Evolutionary conservation across 2,113 vertebrate species (phyloP).

Genomic region (Strix aluco): DNA sequence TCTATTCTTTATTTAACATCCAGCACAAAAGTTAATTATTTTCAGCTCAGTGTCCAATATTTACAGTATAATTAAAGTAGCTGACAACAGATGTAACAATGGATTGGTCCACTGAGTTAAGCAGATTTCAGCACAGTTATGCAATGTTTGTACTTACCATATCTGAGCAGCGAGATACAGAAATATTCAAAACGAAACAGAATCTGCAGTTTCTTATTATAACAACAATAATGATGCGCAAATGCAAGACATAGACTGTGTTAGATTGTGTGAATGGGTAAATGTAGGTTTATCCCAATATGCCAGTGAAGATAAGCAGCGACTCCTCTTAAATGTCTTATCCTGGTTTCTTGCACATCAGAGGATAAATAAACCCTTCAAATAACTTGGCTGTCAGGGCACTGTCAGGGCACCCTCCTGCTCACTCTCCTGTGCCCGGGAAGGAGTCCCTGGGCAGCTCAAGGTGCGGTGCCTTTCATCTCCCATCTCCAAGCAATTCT

Average conservation of each 20-base stretch:
- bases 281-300: neutral
- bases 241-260: neutral
- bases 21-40: neutral
- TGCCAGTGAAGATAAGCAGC: neutral
- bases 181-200: neutral
- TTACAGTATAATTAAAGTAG: neutral
- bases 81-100: neutral
- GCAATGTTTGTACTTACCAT: neutral
- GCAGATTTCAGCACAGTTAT: neutral
- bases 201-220: neutral
- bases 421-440: neutral
- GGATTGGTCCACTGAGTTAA: neutral
- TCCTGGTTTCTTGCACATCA: accelerated
- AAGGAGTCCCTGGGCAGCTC: neutral
- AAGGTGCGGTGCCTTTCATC: accelerated
- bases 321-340: neutral
- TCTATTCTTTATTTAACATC: neutral
- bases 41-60: neutral
- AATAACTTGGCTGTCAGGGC: neutral
- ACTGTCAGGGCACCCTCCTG: accelerated
- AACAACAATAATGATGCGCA: neutral
- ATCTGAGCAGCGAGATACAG: neutral
- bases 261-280: neutral
- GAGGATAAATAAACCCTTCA: neutral
- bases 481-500: neutral